Conservation (phyloP, 2,797 vertebrate species). For the Phoeniculus purpureus region DNA sequence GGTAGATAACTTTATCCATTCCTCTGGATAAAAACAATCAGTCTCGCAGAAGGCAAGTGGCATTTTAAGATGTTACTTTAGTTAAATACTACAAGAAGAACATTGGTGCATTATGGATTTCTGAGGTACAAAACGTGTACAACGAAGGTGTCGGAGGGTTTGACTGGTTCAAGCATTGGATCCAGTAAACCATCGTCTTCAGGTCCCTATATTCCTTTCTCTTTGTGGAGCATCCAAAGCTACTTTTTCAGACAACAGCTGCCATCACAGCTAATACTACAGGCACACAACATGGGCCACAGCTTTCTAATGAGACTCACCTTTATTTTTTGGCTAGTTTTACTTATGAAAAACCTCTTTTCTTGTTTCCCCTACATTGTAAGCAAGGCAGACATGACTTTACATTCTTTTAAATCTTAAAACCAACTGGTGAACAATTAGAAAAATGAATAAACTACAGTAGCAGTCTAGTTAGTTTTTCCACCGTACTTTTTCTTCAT, state of each 20-base stretch:
- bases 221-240: not conserved
- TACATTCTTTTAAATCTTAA: not conserved
- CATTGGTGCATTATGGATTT: not conserved
- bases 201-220: not conserved
- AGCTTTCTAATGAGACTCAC: not conserved
- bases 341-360: not conserved
- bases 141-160: not conserved
- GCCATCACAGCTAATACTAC: not conserved
- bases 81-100: conserved; percentile 11
- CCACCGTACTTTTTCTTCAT: not conserved
- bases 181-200: not conserved
- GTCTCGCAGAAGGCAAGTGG: not conserved
- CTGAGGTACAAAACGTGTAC: not conserved
- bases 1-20: not conserved
- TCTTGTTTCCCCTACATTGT: not conserved
- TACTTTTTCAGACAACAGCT: not conserved
- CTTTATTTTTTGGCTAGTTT: not conserved
- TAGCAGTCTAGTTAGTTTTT: not conserved
- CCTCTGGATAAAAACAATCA: not conserved
- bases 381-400: not conserved
- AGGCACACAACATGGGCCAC: not conserved
- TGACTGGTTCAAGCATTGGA: not conserved
- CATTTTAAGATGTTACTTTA: not conserved
- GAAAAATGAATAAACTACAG: not conserved
- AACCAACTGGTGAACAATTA: not conserved